phyloP scores from a whole-genome alignment of 2,113 vertebrate genomes.

The Cyprinus carpio region DNA sequence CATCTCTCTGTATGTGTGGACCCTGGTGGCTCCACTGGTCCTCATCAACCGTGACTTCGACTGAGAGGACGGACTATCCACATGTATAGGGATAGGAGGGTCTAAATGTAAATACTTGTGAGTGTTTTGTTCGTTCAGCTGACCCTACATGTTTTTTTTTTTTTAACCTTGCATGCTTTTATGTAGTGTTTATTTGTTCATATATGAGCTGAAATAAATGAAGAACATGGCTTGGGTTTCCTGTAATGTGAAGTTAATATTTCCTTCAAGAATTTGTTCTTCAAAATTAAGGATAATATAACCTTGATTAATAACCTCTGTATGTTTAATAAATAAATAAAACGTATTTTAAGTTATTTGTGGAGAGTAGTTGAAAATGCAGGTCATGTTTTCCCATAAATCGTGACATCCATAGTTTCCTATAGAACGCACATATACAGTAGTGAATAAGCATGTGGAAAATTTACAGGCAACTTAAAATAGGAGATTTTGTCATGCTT shows the following conservation, averaged over 20 bases:
- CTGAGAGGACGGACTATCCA: constrained; percentile 65
- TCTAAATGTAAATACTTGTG: constrained; percentile 63
- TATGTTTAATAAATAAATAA: background rate
- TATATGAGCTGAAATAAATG: background rate
- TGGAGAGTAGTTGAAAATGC: constrained; percentile 4
- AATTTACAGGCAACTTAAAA: background rate
- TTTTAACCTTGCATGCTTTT: constrained; percentile 55
- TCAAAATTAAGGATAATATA: background rate
- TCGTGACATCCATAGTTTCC: constrained; percentile 4
- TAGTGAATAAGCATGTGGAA: constrained; percentile 34
- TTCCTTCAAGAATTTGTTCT: constrained; percentile 5
- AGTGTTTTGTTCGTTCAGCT: constrained; percentile 31
- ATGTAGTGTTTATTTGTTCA: constrained; percentile 48
- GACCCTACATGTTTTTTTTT: constrained; percentile 2
- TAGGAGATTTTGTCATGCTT: constrained; percentile 8
- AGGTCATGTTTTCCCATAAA: background rate
- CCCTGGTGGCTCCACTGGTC: constrained; percentile 92
- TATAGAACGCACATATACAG: constrained; percentile 1
- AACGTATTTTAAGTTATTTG: constrained; percentile 5
- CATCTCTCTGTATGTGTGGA: constrained; percentile 94
- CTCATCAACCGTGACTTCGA: constrained; percentile 97
- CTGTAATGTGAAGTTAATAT: constrained; percentile 26
- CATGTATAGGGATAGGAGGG: constrained; percentile 36
- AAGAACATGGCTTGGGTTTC: background rate
- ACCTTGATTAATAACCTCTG: constrained; percentile 4